Conservation (phyloP, 2,888 invertebrate genomes). For the Eristalis tenax region DNA sequence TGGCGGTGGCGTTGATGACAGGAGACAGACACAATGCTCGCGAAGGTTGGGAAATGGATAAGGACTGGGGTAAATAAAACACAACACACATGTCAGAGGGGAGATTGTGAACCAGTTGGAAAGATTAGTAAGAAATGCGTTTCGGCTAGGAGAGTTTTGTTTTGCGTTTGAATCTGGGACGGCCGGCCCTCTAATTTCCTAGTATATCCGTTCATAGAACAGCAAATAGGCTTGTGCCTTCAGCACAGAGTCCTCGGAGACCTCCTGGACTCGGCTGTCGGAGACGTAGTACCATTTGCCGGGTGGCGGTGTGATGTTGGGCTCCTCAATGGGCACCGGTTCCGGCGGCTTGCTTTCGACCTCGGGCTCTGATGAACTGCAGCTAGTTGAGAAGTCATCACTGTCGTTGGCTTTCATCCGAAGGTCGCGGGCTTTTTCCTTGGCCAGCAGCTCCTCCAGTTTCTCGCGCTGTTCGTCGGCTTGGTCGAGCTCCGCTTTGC, state of each 20-base stretch:
- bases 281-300: slow-evolving; percentile 97
- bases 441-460: slow-evolving; percentile 79
- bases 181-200: slow-evolving; percentile 76
- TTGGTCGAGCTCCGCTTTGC: slow-evolving; percentile 82
- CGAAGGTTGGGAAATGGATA: background rate
- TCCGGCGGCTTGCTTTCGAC: slow-evolving; percentile 62
- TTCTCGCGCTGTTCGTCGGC: slow-evolving; percentile 82
- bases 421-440: slow-evolving; percentile 78
- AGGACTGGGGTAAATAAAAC: slow-evolving; percentile 27
- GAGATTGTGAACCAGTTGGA: slow-evolving; percentile 37
- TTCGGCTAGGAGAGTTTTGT: slow-evolving; percentile 46
- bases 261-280: slow-evolving; percentile 92
- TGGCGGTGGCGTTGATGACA: background rate
- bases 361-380: slow-evolving; percentile 81
- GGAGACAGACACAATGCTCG: background rate
- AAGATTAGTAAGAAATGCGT: slow-evolving; percentile 46
- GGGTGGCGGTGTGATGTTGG: slow-evolving; percentile 82
- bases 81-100: slow-evolving; percentile 48
- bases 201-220: slow-evolving; percentile 96
- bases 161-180: background rate
- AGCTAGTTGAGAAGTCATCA: slow-evolving; percentile 84
- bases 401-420: slow-evolving; percentile 80
- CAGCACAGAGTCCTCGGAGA: slow-evolving; percentile 90
- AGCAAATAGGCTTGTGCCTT: slow-evolving; percentile 95
- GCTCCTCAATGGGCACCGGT: slow-evolving; percentile 75